These are phyloP conservation scores for Sphenodon punctatus DNA, from an alignment of 2,797 vertebrate genomes.

Conservation along the genomic window DNA sequence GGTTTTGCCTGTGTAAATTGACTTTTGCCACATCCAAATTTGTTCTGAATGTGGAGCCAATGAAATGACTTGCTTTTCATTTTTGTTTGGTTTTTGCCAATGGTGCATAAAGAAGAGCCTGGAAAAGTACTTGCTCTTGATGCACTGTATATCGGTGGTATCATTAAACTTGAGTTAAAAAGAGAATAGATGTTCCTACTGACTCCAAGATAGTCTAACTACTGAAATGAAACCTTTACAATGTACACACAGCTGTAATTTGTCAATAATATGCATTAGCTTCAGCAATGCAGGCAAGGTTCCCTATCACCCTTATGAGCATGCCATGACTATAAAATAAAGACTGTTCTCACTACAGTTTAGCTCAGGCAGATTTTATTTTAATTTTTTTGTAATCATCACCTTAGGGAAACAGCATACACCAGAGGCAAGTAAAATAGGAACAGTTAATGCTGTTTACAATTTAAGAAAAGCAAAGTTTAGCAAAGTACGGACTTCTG, in stretches of 20 bases:
- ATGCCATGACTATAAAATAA: not conserved
- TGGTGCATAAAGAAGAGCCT: not conserved
- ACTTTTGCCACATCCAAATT: not conserved
- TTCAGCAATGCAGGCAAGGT: not conserved
- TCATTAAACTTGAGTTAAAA: not conserved
- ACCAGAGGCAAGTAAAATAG: conserved; percentile 1
- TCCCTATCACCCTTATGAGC: not conserved
- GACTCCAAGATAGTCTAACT: not conserved
- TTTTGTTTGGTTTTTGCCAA: not conserved
- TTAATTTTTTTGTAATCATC: not conserved
- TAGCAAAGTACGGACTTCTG: not conserved
- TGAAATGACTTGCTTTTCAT: not conserved
- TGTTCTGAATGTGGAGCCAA: not conserved
- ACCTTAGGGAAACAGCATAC: not conserved
- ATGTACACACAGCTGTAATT: not conserved
- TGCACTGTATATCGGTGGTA: not conserved
- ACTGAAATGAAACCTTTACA: not conserved
- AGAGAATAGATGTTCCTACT: not conserved
- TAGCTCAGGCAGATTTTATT: not conserved
- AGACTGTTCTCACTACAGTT: not conserved
- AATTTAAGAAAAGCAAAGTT: conserved; percentile 1
- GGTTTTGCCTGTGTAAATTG: not conserved
- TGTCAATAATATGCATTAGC: not conserved
- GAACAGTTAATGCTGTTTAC: conserved; percentile 6
- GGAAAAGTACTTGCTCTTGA: not conserved